Percentiles rank a stretch among this genome's conserved stretches.
Conservation (phyloP, 2,113 vertebrate genomes). For the Turdus rufiventris region DNA sequence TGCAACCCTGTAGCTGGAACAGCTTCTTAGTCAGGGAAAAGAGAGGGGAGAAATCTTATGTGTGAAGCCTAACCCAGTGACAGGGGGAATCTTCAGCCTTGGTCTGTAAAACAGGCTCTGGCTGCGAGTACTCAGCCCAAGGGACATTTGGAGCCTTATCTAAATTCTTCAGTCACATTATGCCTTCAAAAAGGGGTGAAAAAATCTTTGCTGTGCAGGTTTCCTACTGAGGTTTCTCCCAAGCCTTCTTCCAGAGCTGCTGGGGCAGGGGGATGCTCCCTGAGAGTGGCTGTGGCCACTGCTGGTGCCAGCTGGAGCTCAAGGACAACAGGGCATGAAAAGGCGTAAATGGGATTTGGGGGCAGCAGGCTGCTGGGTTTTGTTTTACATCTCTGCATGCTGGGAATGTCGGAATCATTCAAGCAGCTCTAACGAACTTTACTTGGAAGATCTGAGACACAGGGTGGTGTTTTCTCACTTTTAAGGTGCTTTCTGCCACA, state of each 20-base stretch:
- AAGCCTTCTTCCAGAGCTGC: not conserved
- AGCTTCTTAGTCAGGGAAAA: not conserved
- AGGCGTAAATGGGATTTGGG: slow-evolving; percentile 21
- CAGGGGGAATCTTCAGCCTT: not conserved
- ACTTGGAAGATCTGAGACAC: not conserved
- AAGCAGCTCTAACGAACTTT: not conserved
- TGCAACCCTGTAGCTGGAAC: not conserved
- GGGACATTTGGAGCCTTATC: slow-evolving; percentile 9
- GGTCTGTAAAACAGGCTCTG: not conserved
- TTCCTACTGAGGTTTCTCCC: slow-evolving; percentile 27
- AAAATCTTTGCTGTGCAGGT: slow-evolving; percentile 3
- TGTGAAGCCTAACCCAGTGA: not conserved
- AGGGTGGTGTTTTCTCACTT: not conserved
- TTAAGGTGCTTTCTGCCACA: not conserved
- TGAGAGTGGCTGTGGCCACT: not conserved
- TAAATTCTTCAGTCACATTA: not conserved
- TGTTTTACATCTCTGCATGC: not conserved
- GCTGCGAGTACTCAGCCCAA: not conserved
- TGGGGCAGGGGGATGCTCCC: not conserved
- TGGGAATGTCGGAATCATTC: not conserved
- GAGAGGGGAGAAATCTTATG: not conserved
- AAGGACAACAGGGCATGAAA: slow-evolving; percentile 30
- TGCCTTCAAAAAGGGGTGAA: not conserved
- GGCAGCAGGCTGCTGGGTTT: not conserved
- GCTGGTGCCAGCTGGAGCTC: slow-evolving; percentile 41